Base-by-base conservation (phyloP, 2,113 vertebrate genomes). In the Typhlomys cinereus region DNA sequence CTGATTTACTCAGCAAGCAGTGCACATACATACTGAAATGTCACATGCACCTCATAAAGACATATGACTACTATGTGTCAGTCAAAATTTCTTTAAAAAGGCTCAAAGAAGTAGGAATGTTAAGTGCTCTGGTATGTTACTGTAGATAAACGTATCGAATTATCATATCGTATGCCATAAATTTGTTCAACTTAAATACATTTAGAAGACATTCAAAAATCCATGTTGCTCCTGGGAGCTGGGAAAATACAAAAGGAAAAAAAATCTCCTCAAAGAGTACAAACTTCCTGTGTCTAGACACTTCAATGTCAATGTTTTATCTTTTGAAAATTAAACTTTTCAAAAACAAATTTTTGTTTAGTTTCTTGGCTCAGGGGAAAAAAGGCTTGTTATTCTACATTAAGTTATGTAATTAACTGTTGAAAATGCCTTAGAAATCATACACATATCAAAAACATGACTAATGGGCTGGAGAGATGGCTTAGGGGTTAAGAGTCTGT, bases 311-410 rank as follows among this genome's bases (percentile, higher is more conserved):
- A 92, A 48, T 27, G 83, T 74, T 95, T 69, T 90, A 34, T 95
- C 84, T 96, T 94, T 86, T 94, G 41, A 80, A 96, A 94, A 93
- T 82, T 73, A 93, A 88, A 91, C 29, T 67, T 88, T 97, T 97
- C 89, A 96, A 98, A 79, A 97, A 95, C 80, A 97, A 95, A 15
- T 39, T 90, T 81, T 92, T 97, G 97, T 91, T 95, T 25, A 61
- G 29, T 52, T 79, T 87, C 36, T 66, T 96, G 27, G 71, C 36
- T 14, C 46, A 62, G 41, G 41, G 23, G 17, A 81, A 90, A 85
- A n/a, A 66, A n/a, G n/a, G 62, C 8, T 36, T 75, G 71, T 88
- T 85, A 64, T 90, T 44, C 73, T 80, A 50, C 10, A n/a, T 7
- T 76, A 90, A 81, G 66, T 4, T 80, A 84, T 83, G 15, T 54